Evolutionary conservation across 1,140 invertebrate genomes (phyloP), one percentile per base, ranked within the genome.

Genomic region (Philotrypesis tridentata): DNA sequence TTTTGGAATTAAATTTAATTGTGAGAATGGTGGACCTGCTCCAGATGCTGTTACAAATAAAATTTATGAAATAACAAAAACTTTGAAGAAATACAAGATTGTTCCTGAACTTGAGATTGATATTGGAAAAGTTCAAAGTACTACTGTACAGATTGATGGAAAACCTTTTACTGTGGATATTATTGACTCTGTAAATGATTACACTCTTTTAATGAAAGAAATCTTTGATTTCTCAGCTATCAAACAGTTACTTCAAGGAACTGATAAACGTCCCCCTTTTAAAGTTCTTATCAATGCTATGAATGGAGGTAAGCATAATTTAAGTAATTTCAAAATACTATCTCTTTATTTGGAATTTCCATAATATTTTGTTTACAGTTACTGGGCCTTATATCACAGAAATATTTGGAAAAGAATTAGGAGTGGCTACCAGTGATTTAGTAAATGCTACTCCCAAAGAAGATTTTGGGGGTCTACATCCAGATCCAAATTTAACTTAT

Each of bases 1-100:
- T 92, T 99, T 99, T 92, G 99, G 99, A 60, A 99, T 99, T 86
- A 99, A 99, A 92, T 99, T 97, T 89, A 99, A 99, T 91, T 97
- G 95, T 85, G 93, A 96, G 73, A 99, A 99, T 92, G 99, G 99
- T 85, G 99, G 97, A 2, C 98, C 99, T 25, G 98, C 98, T 12
- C 98, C 98, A 0, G 98, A 99, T 91, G 91, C 92, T 68, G 95
- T 98, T 25, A 99, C 98, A 1, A 95, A 99, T 88, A 93, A 95
- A 82, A 99, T 99, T 84, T 98, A 96, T 89, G 94, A 96, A 74
- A 91, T 97, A 0, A 96, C 96, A 4, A 97, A 94, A 80, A 93
- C 91, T 71, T 96, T 99, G 14, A 94, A 92, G 37, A 91, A 95
- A 84, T 99, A 99, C 89, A 95, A 94, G 87, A 96, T 96, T 85